A percentile compares a stretch with the other conserved stretches of the same genome.
Evolutionary conservation across 2,797 vertebrate species (phyloP).

Genomic region (Pseudomugil tenellus): DNA sequence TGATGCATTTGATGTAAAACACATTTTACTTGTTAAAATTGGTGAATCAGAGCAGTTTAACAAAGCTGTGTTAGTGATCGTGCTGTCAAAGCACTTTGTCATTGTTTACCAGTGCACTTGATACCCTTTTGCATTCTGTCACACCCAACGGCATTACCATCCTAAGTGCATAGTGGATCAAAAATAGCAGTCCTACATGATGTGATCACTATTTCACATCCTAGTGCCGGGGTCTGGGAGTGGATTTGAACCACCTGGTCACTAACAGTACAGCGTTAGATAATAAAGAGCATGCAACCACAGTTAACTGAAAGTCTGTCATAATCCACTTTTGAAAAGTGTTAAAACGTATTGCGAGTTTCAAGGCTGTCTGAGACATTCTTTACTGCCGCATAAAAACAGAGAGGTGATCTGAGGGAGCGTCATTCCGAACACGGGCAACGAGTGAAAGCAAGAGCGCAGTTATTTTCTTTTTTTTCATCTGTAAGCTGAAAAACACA

Average conservation of each 20-base stretch:
- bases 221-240: constrained; percentile 61
- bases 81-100: constrained; percentile 45
- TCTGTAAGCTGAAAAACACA: constrained; percentile 30
- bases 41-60: background rate
- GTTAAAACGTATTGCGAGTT: constrained; percentile 72
- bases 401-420: constrained; percentile 41
- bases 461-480: constrained; percentile 20
- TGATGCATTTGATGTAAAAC: background rate
- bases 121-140: constrained; percentile 44
- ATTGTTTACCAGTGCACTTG: constrained; percentile 49
- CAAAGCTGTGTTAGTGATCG: constrained; percentile 11
- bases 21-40: background rate
- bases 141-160: constrained; percentile 50
- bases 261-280: constrained; percentile 73
- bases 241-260: constrained; percentile 49
- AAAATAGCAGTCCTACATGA: constrained; percentile 59
- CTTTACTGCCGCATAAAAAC: constrained; percentile 76
- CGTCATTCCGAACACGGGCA: constrained; percentile 49
- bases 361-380: constrained; percentile 80
- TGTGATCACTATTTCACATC: constrained; percentile 72
- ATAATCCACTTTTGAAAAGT: constrained; percentile 80
- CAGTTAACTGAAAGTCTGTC: constrained; percentile 68
- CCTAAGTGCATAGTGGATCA: constrained; percentile 50
- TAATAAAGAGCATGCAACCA: constrained; percentile 73
- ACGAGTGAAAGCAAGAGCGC: constrained; percentile 36